Conservation (phyloP, 2,113 vertebrate species). For the Hipposideros armiger region DNA sequence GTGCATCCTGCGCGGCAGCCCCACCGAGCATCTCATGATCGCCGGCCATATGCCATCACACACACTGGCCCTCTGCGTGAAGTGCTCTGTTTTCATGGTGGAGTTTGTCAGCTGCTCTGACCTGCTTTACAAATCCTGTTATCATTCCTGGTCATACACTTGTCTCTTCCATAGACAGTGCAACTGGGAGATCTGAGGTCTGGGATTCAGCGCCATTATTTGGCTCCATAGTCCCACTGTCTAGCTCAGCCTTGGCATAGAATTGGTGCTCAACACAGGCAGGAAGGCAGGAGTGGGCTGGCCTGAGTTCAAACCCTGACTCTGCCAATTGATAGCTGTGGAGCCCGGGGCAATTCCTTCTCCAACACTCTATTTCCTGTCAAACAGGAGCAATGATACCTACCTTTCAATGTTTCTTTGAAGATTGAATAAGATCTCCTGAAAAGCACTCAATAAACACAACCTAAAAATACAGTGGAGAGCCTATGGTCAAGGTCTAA, state of each 20-base stretch:
- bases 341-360: slow-evolving; percentile 56
- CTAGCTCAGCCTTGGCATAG: not conserved
- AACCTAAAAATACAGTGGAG: not conserved
- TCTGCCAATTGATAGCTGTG: slow-evolving; percentile 68
- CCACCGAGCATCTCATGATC: fast-evolving
- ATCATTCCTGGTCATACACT: not conserved
- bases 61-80: not conserved
- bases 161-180: not conserved
- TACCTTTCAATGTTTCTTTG: not conserved
- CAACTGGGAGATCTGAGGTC: not conserved
- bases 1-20: not conserved
- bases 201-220: not conserved
- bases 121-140: not conserved
- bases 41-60: fast-evolving
- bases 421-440: not conserved
- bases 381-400: not conserved
- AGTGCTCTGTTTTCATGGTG: fast-evolving
- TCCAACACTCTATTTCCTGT: slow-evolving; percentile 62
- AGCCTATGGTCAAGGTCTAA: not conserved
- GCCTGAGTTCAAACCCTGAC: not conserved
- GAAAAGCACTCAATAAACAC: not conserved
- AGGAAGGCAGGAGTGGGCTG: not conserved
- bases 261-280: not conserved
- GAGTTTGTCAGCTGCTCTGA: not conserved
- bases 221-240: not conserved